Evolutionary conservation across 2,888 invertebrate genomes (phyloP), one percentile per base, ranked within the genome.

Genomic region (Plagodis pulveraria): DNA sequence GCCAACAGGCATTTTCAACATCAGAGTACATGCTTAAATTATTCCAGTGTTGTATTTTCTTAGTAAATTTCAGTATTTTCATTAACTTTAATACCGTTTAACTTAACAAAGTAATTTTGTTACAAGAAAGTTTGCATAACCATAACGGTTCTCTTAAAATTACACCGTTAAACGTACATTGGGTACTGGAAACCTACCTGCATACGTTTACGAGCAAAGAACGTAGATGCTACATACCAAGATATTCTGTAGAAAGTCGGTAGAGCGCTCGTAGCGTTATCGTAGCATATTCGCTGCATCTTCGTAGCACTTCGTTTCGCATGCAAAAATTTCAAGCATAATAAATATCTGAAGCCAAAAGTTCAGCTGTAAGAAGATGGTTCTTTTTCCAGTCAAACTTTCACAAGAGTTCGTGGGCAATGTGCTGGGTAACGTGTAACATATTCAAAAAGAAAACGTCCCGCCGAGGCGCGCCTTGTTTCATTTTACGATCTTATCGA

Each of bases 401-500:
- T 72, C 71, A 74, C 78, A 79, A 71, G 68, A 70, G 76, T 73
- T 78, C 80, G 78, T 76, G 81, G 76, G 72, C 78, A 80, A 78
- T 76, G 80, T 81, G 70, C 71, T 72, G 75, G 78, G 76, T 78
- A 83, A 78, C 81, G 75, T 78, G 82, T 78, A 83, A 86, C 81
- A 81, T 84, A 87, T 87, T 87, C 85, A 79, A 82, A 81, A 84
- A 80, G 81, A 84, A 86, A 87, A 82, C 81, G 86, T 89, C 87
- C 84, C 86, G 77, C 74, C 73, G 84, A 82, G 83, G 80, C 86
- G 76, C 81, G 85, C 81, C 88, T 89, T 92, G 90, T 91, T 92
- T 91, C 90, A 90, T 91, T 91, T 91, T 91, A 92, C 87, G 91
- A 91, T 90, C 89, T 91, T 91, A 91, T 91, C 91, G 91, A 91